Conservation (phyloP, 1,140 invertebrate species). For the Schlechtendalia chinensis region DNA sequence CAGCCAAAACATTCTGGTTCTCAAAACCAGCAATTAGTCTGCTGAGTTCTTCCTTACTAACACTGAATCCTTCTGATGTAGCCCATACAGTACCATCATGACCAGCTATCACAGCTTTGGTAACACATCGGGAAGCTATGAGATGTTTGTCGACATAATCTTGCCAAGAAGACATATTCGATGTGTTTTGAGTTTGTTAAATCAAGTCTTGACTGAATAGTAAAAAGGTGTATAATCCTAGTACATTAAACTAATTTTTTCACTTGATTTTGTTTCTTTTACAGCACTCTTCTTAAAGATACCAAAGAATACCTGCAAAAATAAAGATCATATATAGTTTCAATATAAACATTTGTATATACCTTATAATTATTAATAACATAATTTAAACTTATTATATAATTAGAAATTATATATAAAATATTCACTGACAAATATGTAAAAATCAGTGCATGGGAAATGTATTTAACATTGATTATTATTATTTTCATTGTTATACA, state of each 20-base stretch:
- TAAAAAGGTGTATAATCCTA: neutral
- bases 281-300: neutral
- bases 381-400: too few relatives aligned
- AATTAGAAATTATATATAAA: too few relatives aligned
- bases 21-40: conserved; percentile 84
- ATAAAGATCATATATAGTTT: neutral
- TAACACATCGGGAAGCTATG: conserved; percentile 86
- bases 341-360: too few relatives aligned
- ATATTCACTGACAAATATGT: too few relatives aligned
- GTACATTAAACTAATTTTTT: conserved; percentile 7
- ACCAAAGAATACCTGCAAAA: conserved; percentile 25
- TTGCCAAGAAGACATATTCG: conserved; percentile 69
- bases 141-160: conserved; percentile 97
- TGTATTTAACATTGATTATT: too few relatives aligned
- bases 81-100: conserved; percentile 94
- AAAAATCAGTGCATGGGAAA: too few relatives aligned
- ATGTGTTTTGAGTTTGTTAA: conserved; percentile 4
- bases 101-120: conserved; percentile 89
- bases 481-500: too few relatives aligned
- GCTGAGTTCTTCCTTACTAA: conserved; percentile 86
- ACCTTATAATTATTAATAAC: too few relatives aligned
- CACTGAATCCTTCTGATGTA: conserved; percentile 87
- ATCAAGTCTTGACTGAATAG: neutral
- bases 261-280: neutral
- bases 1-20: conserved; percentile 78